A percentile compares a stretch with the other conserved stretches of the same genome.
Conservation (phyloP, 30 jellyfish, hydroid and myxozoan genomes). For the Phacellophora camtschatica region DNA sequence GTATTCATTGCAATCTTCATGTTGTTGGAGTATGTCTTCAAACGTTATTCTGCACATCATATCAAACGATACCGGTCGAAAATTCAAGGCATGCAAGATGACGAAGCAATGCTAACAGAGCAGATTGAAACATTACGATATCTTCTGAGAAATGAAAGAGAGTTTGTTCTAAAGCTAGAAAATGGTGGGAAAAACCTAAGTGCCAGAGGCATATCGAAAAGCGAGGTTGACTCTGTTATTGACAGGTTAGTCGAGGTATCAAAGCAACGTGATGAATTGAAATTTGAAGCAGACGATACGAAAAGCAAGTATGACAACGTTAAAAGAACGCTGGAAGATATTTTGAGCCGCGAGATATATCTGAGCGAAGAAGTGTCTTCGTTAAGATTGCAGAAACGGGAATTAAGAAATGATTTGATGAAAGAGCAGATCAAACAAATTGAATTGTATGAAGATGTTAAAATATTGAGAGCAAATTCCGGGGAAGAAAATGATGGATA, state of each 20-base stretch:
- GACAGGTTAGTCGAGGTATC: constrained; percentile 64
- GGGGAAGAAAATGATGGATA: neutral
- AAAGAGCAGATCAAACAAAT: constrained; percentile 48
- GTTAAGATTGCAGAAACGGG: constrained; percentile 54
- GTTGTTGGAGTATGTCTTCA: neutral
- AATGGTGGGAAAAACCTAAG: neutral
- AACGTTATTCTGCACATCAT: neutral
- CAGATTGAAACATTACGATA: constrained; percentile 40
- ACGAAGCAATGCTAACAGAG: constrained; percentile 23
- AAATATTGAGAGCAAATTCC: neutral
- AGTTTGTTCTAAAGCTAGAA: constrained; percentile 36
- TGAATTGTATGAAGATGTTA: constrained; percentile 45
- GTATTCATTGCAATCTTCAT: neutral
- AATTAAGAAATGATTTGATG: constrained; percentile 54
- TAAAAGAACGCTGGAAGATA: constrained; percentile 51
- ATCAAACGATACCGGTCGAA: neutral
- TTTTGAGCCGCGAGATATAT: constrained; percentile 53
- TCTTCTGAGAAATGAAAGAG: constrained; percentile 38
- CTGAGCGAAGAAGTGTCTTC: constrained; percentile 58
- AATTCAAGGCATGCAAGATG: constrained; percentile 13
- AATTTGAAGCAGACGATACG: constrained; percentile 26
- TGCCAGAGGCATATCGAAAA: neutral
- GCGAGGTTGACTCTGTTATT: constrained; percentile 52
- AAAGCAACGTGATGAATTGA: constrained; percentile 48
- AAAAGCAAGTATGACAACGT: constrained; percentile 50